phyloP scores from a whole-genome alignment of 30 jellyfish, hydroid and myxozoan species.

The Cassiopea andromeda region DNA sequence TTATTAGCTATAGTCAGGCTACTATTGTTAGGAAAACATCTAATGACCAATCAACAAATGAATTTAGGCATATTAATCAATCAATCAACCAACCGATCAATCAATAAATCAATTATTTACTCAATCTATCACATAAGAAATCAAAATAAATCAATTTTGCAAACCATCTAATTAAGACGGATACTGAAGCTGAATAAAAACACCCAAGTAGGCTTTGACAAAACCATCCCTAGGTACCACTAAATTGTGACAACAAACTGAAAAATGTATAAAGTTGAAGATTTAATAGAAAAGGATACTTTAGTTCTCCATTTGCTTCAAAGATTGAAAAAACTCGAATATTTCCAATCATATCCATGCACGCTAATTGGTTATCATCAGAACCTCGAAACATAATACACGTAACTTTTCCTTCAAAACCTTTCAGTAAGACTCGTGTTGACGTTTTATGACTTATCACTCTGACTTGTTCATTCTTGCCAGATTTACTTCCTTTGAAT shows the following conservation, averaged over 20 bases:
- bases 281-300: slow-evolving; percentile 76
- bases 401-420: slow-evolving; percentile 77
- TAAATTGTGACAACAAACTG: no score
- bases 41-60: neutral
- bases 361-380: slow-evolving; percentile 78
- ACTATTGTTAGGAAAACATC: neutral
- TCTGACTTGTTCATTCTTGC: slow-evolving; percentile 72
- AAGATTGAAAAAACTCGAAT: slow-evolving; percentile 55
- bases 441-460: slow-evolving; percentile 88
- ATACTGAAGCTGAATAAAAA: no score
- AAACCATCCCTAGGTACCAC: no score
- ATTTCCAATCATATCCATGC: slow-evolving; percentile 82
- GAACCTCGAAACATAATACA: slow-evolving; percentile 79
- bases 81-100: neutral
- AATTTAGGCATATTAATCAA: neutral
- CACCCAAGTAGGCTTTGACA: no score
- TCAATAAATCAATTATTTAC: neutral
- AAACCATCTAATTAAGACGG: no score
- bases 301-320: slow-evolving; percentile 70
- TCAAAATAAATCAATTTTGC: neutral
- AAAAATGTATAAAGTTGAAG: neutral
- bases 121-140: neutral
- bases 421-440: slow-evolving; percentile 77
- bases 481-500: slow-evolving; percentile 47
- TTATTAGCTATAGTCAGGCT: no score